These are phyloP conservation scores for Brachionus asplanchnoidis DNA, from an alignment of 1,140 invertebrate genomes.

Conservation along the genomic window DNA sequence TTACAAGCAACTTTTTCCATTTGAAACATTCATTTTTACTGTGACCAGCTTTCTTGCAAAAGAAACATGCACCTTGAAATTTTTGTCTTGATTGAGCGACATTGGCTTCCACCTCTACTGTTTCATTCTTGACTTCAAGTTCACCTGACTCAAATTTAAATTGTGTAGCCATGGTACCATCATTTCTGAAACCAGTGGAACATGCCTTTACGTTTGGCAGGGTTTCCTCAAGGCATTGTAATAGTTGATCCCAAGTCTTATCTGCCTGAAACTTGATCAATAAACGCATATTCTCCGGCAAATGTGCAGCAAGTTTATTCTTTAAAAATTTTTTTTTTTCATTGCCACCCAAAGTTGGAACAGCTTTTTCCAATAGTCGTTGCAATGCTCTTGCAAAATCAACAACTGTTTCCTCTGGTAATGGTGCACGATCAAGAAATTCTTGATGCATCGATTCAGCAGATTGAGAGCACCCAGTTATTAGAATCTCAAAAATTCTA, in stretches of 20 bases:
- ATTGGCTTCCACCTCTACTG: not conserved
- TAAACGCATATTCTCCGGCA: not conserved
- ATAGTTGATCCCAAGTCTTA: not conserved
- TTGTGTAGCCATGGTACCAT: not conserved
- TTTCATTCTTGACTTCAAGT: not conserved
- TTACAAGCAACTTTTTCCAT: not conserved
- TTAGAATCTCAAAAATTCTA: not conserved
- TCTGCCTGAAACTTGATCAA: not conserved
- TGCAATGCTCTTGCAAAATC: slow-evolving; percentile 21
- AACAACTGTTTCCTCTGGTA: slow-evolving; percentile 19
- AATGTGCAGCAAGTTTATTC: not conserved
- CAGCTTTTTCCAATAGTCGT: not conserved
- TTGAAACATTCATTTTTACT: not conserved
- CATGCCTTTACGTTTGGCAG: not conserved
- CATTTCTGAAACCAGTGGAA: not conserved
- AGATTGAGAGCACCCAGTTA: not conserved
- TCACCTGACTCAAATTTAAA: not conserved
- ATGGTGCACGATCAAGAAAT: not conserved
- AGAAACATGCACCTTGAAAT: not conserved
- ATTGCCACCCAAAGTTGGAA: not conserved
- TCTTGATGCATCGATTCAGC: not conserved
- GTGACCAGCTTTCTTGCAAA: not conserved
- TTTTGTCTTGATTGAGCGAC: not conserved
- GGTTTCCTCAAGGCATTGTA: not conserved
- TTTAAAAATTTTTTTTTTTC: slow-evolving; percentile 2